Base-by-base conservation (phyloP, 92 coral and sea anemone species). In the Epizoanthus stellaris region DNA sequence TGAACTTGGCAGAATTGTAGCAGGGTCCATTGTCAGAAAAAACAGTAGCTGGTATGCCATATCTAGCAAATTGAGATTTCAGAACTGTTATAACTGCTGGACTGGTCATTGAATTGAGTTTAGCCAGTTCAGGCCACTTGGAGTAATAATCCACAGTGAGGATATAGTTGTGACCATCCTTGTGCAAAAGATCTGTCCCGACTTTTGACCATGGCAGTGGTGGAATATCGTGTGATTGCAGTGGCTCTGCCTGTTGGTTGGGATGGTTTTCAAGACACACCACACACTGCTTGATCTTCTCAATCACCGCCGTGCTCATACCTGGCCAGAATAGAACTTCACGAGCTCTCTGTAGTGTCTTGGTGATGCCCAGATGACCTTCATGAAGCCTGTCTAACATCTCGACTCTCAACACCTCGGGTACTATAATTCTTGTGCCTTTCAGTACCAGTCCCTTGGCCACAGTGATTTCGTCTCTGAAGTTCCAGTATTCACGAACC, bases 31-130 rank as follows among this genome's bases (percentile, higher is more conserved):
- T 70, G 75, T 34, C 30, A 14, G 56, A 43, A 20, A n/a, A 20
- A 63, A 63, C 21, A 63, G 36, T 63, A 17, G 8, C 11, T 63
- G 68, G 68, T 17, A 63, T 63, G 17, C 68, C 68, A 63, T 63
- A 63, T 14, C 68, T 4, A 19, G 36, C 25, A 63, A 63, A 70
- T 23, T 70, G 75, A 40, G 75, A 70, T 70, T 70, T 70, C 2
- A 40, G 75, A 40, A 30, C 6, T 30, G 23, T 40, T 16, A 38
- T 40, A 16, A 70, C 75, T 70, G 80, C 83, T 70, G 89, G 59
- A 73, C 92, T 86, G 68, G 89, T 86, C 80, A 66, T 59, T 16
- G 86, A 84, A 40, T 54, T 20, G 34, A 85, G 75, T 65, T 76
- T 57, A 21, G 86, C 70, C n/a, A 70, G 75, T 40, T 70, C 75